Evolutionary conservation across 2,797 vertebrate species (phyloP).

Genomic region (Synanceia verrucosa): DNA sequence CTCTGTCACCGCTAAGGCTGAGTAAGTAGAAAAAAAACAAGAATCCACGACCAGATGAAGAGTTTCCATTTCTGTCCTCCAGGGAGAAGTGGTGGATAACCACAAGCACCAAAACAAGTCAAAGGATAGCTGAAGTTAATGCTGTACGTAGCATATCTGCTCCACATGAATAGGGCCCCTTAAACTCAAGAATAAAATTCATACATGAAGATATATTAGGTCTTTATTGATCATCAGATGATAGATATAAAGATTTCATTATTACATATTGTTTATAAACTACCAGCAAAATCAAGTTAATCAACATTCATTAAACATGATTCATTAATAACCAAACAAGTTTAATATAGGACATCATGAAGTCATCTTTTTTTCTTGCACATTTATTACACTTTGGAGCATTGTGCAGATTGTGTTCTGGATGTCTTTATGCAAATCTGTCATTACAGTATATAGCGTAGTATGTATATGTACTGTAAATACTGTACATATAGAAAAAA

Average conservation of each 20-base stretch:
- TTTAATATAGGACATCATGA: neutral
- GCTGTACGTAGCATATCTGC: too few relatives aligned
- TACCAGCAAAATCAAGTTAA: neutral
- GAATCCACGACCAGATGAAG: neutral
- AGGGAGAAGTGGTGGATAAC: neutral
- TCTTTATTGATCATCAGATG: slow-evolving; percentile 30
- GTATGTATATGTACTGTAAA: too few relatives aligned
- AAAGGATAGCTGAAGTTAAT: neutral
- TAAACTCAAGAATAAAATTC: neutral
- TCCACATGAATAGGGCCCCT: neutral
- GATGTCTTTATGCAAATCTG: neutral
- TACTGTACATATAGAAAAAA: neutral
- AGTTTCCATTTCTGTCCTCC: neutral
- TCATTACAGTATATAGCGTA: too few relatives aligned
- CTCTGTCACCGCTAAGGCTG: slow-evolving; percentile 32
- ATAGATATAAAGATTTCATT: neutral
- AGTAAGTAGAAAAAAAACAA: slow-evolving; percentile 41
- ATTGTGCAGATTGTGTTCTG: neutral
- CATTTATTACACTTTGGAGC: neutral
- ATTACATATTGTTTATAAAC: neutral
- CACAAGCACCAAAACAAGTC: too few relatives aligned
- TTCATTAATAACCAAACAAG: neutral
- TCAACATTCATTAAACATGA: neutral
- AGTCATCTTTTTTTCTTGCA: neutral
- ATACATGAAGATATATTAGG: neutral